phyloP scores from a whole-genome alignment of 2,888 invertebrate genomes.

The Drosophila rellima region DNA sequence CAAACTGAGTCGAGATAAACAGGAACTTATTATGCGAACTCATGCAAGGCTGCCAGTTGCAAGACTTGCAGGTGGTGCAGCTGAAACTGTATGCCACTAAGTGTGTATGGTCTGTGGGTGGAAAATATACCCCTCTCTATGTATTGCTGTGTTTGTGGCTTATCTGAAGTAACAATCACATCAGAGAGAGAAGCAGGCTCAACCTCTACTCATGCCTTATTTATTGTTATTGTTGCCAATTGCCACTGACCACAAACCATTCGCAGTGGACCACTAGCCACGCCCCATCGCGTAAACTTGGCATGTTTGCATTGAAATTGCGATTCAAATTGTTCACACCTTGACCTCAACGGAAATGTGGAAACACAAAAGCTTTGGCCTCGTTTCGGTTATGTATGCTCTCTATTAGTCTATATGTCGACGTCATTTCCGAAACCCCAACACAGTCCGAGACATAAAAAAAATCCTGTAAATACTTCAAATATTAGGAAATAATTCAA shows the following conservation, averaged over 20 bases:
- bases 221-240: constrained; percentile 59
- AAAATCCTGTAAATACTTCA: constrained; percentile 21
- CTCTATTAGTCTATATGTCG: too few species aligned
- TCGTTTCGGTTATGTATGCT: not conserved
- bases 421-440: not conserved
- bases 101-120: constrained; percentile 20
- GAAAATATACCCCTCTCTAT: not conserved
- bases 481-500: constrained; percentile 68
- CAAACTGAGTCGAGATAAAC: constrained; percentile 73
- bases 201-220: constrained; percentile 31
- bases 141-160: constrained; percentile 12
- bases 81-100: constrained; percentile 3
- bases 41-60: constrained; percentile 59
- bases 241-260: constrained; percentile 25
- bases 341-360: constrained; percentile 40
- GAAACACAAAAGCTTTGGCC: constrained; percentile 16
- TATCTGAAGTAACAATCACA: constrained; percentile 58
- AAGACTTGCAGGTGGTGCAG: constrained; percentile 5
- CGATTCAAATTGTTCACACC: constrained; percentile 42
- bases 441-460: constrained; percentile 5
- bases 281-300: not conserved
- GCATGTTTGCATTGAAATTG: constrained; percentile 39
- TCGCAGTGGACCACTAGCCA: not conserved
- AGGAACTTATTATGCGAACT: constrained; percentile 78
- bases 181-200: constrained; percentile 15